phyloP scores from a whole-genome alignment of 2,888 invertebrate genomes.

The Tenthredo livida region DNA sequence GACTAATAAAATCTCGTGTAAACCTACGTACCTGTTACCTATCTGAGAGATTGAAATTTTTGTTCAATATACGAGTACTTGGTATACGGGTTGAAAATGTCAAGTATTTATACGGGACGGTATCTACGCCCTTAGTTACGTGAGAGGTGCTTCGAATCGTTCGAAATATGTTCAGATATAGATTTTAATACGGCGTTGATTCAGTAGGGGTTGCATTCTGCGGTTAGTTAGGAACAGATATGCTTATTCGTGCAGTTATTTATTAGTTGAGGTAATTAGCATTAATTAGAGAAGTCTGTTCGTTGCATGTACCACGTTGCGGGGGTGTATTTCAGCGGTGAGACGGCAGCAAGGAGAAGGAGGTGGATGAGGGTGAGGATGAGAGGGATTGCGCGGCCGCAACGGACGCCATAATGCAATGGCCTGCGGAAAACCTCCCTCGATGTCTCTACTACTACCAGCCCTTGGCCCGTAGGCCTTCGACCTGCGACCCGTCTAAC shows the following conservation, averaged over 20 bases:
- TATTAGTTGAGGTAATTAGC: slow-evolving; percentile 75
- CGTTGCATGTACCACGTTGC: slow-evolving; percentile 57
- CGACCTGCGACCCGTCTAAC: slow-evolving; percentile 36
- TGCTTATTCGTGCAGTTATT: slow-evolving; percentile 74
- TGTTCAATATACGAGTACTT: not conserved
- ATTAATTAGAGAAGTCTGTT: slow-evolving; percentile 76
- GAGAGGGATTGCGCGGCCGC: slow-evolving; percentile 43
- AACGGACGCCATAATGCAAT: slow-evolving; percentile 44
- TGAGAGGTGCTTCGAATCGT: not conserved
- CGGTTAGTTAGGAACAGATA: slow-evolving; percentile 59
- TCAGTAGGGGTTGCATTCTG: not conserved
- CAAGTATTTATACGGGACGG: not conserved
- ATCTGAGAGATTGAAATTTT: not conserved
- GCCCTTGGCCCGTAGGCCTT: slow-evolving; percentile 27
- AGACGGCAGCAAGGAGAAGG: slow-evolving; percentile 40
- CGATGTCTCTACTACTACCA: slow-evolving; percentile 9
- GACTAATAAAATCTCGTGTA: not conserved
- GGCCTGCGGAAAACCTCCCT: slow-evolving; percentile 25
- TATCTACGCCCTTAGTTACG: not conserved
- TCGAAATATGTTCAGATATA: not conserved
- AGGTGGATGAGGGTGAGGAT: slow-evolving; percentile 15
- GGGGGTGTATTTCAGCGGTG: slow-evolving; percentile 65
- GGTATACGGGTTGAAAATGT: not conserved
- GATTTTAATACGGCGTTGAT: slow-evolving; percentile 1
- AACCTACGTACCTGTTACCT: not conserved